Base-by-base conservation (phyloP, 1,140 invertebrate genomes). In the Coelopa frigida region DNA sequence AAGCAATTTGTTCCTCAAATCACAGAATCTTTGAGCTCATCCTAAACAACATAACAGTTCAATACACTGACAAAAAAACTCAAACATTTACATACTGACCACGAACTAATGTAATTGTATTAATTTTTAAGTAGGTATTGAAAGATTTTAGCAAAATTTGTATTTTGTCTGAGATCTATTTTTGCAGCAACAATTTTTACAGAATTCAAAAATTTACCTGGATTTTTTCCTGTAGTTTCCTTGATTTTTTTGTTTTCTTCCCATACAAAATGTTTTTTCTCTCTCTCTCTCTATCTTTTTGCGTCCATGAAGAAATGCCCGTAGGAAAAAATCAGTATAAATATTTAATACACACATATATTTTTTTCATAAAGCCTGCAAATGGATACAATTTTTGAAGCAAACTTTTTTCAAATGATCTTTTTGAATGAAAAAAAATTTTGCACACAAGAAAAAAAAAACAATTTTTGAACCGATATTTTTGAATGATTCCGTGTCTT, bases 381-480 rank as follows among this genome's bases (percentile, higher is more conserved):
- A 45, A 15, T 46, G 44, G 36, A 46, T 36, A 26, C 24, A 18
- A 27, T 37, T 38, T 46, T 36, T 14, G 24, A 42, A 35, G 22
- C 26, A 42, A 51, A 26, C 32, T 35, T 33, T 44, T 24, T 56
- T 35, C 32, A 53, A 46, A 40, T 47, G 49, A 52, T 23, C 21
- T 27, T n/a, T n/a, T n/a, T n/a, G n/a, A n/a, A n/a, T n/a, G 2
- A n/a, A 26, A 44, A 43, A 37, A 46, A 33, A 47, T 43, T 14
- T 41, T 31, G 33, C 46, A 31, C 23, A 47, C 36, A 42, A 51
- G 22, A 33, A 47, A 24, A 29, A 44, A 12, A 45, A 43, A 42
- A 44, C 12, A 36, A 35, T 32, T 35, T 23, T 44, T 35, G 10
- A 18, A 44, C 11, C 17, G 24, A 44, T 35, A 36, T 15, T 35